These are phyloP conservation scores for Caenorhabditis virilis DNA, from an alignment of 2,888 invertebrate genomes.

Conservation along the genomic window DNA sequence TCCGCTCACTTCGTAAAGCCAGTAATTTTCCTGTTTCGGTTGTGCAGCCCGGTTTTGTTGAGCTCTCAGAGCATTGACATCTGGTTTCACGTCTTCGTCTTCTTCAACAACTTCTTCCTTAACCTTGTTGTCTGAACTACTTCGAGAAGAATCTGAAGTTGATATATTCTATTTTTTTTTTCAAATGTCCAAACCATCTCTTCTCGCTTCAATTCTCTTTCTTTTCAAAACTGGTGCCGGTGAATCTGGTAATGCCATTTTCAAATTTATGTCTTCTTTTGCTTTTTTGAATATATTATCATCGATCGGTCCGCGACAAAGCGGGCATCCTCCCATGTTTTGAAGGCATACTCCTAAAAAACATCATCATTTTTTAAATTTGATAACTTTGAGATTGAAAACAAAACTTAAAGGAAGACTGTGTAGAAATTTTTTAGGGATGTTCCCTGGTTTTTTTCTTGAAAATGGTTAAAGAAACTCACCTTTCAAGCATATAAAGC, in stretches of 20 bases:
- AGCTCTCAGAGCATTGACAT: constrained; percentile 19
- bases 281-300: constrained; percentile 19
- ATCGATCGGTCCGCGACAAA: constrained; percentile 46
- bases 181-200: background rate
- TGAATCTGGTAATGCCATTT: constrained; percentile 10
- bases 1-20: constrained; percentile 43
- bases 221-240: constrained; percentile 4
- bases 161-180: background rate
- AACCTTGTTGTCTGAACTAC: constrained; percentile 1
- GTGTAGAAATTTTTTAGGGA: too few species aligned
- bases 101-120: constrained; percentile 8
- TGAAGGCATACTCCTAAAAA: constrained; percentile 19
- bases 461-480: too few species aligned
- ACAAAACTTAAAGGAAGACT: too few species aligned
- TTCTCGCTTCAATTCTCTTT: background rate
- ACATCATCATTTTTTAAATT: background rate
- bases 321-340: constrained; percentile 38
- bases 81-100: constrained; percentile 29
- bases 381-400: background rate
- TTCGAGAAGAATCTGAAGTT: background rate
- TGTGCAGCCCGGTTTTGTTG: background rate
- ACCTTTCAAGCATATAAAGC: constrained; percentile 59
- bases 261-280: constrained; percentile 15
- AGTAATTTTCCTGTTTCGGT: constrained; percentile 18
- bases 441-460: too few species aligned